phyloP scores from a whole-genome alignment of 2,888 invertebrate genomes.

The Zygogramma bicolorata region DNA sequence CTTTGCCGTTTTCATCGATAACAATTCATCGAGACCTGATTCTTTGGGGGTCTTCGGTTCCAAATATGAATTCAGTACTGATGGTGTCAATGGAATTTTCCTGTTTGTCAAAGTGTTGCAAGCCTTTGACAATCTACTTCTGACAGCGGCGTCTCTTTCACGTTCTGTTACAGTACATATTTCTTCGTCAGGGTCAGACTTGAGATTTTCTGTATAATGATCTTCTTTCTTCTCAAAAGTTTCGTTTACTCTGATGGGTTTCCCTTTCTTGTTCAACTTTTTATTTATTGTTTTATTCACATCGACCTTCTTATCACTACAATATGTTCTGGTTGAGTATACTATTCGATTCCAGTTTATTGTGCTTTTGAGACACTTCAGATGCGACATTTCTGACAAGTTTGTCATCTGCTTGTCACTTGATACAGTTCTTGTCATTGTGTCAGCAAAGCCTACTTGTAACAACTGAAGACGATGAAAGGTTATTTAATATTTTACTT shows the following conservation, averaged over 20 bases:
- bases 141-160: constrained; percentile 43
- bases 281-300: constrained; percentile 1
- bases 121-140: constrained; percentile 47
- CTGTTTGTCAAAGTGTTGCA: constrained; percentile 32
- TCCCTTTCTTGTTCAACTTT: background rate
- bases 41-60: background rate
- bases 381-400: constrained; percentile 16
- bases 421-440: background rate
- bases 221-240: constrained; percentile 21
- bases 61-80: constrained; percentile 29
- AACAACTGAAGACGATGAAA: no score
- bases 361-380: constrained; percentile 16
- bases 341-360: constrained; percentile 12
- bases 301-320: constrained; percentile 9
- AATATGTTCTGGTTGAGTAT: constrained; percentile 7
- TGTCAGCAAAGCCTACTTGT: background rate
- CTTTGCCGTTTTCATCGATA: background rate
- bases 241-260: constrained; percentile 1
- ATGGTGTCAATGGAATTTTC: constrained; percentile 23
- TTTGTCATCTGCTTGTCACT: background rate
- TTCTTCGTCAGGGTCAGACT: constrained; percentile 31
- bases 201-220: constrained; percentile 4
- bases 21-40: background rate
- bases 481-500: no score
- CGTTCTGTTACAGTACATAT: constrained; percentile 39